Evolutionary conservation across 1,140 invertebrate genomes (phyloP).

Genomic region (Pogonomyrmex barbatus): DNA sequence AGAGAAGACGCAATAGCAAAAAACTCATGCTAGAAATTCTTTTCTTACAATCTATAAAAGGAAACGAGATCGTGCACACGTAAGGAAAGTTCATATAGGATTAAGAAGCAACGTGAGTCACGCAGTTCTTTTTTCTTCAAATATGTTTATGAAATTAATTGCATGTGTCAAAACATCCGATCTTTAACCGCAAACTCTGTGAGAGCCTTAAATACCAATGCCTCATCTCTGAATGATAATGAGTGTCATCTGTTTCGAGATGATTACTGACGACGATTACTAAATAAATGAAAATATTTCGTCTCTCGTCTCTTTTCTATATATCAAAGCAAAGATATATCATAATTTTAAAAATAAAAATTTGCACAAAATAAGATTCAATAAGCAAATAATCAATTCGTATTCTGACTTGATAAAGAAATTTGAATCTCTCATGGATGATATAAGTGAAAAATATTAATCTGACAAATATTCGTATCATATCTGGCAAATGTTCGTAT

Average conservation of each 20-base stretch:
- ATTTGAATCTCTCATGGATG: neutral
- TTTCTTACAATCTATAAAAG: neutral
- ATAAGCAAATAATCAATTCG: neutral
- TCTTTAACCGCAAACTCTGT: conserved; percentile 18
- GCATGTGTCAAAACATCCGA: conserved; percentile 73
- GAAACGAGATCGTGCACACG: neutral
- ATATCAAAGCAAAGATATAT: neutral
- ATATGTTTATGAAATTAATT: conserved; percentile 74
- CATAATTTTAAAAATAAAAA: neutral
- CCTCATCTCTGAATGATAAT: conserved; percentile 14
- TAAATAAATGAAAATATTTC: neutral
- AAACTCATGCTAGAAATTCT: conserved; percentile 5
- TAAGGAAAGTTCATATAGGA: neutral
- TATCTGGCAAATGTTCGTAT: neutral
- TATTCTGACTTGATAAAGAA: neutral
- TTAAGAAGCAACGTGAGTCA: conserved; percentile 61
- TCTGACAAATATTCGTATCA: neutral
- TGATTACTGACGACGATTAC: conserved; percentile 11
- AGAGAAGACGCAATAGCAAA: neutral
- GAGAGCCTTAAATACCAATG: conserved; percentile 59
- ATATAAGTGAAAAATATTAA: neutral
- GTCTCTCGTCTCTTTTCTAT: neutral
- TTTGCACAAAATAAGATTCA: neutral
- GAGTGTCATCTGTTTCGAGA: conserved; percentile 17
- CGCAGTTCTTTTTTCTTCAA: conserved; percentile 64